Percentiles rank a stretch among this genome's conserved stretches.
Conservation (phyloP, 2,113 vertebrate species). For the Siniperca chuatsi region DNA sequence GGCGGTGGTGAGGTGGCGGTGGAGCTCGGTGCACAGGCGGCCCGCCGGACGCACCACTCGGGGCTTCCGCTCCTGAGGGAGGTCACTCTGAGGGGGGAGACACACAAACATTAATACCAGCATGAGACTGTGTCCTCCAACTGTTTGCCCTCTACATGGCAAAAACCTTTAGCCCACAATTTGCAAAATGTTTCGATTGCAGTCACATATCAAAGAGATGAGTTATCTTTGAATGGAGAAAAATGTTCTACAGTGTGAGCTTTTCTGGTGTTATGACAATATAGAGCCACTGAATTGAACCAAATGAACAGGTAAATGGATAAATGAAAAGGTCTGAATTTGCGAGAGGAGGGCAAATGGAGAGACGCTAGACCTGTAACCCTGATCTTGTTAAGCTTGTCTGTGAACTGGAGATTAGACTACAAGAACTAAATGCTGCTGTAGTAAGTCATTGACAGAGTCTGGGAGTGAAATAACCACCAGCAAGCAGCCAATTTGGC, state of each 20-base stretch:
- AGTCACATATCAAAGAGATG: background rate
- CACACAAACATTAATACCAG: background rate
- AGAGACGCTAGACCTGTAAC: background rate
- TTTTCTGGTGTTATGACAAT: background rate
- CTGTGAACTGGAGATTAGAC: background rate
- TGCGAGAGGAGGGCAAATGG: background rate
- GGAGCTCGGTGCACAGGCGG: conserved; percentile 92
- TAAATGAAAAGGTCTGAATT: background rate
- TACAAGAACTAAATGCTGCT: background rate
- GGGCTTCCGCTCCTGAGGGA: conserved; percentile 85
- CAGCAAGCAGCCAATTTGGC: background rate
- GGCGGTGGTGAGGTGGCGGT: conserved; percentile 92
- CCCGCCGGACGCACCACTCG: conserved; percentile 82
- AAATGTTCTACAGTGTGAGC: background rate
- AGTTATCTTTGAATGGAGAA: background rate
- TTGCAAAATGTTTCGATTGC: background rate
- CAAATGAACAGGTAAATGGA: background rate
- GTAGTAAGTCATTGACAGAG: background rate
- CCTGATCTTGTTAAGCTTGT: background rate
- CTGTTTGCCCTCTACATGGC: too few relatives aligned
- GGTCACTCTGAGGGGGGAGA: conserved; percentile 82
- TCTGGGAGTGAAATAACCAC: too few relatives aligned
- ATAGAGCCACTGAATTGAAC: background rate
- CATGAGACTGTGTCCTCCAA: background rate
- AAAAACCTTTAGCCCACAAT: background rate